Base-by-base conservation (phyloP, 2,113 vertebrate species). In the Oreochromis tanganicae region DNA sequence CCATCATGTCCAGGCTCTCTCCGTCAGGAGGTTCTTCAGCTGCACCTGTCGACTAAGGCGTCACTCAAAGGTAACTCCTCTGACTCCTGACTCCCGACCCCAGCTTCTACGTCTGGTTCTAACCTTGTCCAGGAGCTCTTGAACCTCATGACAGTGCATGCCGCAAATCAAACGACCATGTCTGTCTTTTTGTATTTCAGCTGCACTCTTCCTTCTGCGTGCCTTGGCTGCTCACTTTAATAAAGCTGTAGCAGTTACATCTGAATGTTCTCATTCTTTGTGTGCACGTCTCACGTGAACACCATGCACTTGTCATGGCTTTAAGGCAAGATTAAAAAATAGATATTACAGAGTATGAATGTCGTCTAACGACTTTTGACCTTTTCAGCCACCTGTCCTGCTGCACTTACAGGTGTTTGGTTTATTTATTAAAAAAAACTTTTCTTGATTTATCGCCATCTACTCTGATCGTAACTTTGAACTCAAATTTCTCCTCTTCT, bases 21-120 rank as follows among this genome's bases (percentile, higher is more conserved):
- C 56, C 96, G 96, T 85, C 97, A 96, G 85, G 97, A 97, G 48
- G 95, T 97, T 78, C 96, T 97, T 84, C 96, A 97, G 92, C 94
- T 97, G 84, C 96, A 97, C 87, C 92, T 97, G 90, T 96, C 95
- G 14, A 83, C 95, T 88, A 97, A 96, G 93, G 90, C 90, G 7
- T 82, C 93, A 4, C 81, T 94, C 88, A 96, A 96, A 97, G 97
- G 97, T 97, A 96, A 95, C 85, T 54, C 78, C 27, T 38, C 57
- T 17, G 36, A 85, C 4, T 36, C 2, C 41, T 79, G 83, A 90
- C 16, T 36, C 56, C 19, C 10, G 21, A 75, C 16, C 71, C 24
- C 32, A 41, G 34, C 85, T 71, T 83, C 12, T 36, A 9, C 10
- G 19, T 75, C 17, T 81, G 5, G 5, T 61, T 55, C 38, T 2